Evolutionary conservation across 2,888 invertebrate species (phyloP).

Genomic region (Drosophila kambysellisi): DNA sequence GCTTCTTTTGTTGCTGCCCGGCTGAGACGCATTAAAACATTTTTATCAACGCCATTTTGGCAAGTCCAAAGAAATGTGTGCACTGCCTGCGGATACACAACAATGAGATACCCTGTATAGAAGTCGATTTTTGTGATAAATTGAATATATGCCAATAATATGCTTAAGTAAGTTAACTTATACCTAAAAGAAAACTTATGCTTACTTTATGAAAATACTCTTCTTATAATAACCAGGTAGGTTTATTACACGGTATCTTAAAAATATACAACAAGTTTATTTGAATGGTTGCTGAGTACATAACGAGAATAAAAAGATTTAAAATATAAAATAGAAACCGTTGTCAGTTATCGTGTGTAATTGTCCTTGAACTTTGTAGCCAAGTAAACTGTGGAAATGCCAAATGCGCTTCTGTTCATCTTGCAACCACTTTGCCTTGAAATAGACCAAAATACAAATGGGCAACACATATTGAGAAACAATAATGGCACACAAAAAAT

Average conservation of each 20-base stretch:
- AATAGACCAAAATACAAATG: conserved; percentile 22
- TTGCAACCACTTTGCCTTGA: conserved; percentile 51
- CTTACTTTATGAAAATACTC: neutral
- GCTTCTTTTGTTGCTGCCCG: conserved; percentile 43
- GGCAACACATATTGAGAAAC: conserved; percentile 55
- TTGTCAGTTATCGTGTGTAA: conserved; percentile 43
- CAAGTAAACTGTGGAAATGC: conserved; percentile 51
- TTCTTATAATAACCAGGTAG: neutral
- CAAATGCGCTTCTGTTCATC: conserved; percentile 36
- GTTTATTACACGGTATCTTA: neutral
- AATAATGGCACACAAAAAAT: conserved; percentile 56
- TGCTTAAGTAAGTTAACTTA: neutral
- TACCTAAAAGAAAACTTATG: neutral
- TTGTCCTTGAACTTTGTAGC: conserved; percentile 72
- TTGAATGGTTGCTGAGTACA: neutral
- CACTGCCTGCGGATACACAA: too few species aligned
- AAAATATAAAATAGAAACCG: conserved; percentile 17
- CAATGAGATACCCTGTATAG: neutral
- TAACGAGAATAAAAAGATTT: neutral
- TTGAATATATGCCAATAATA: neutral
- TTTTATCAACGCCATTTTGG: conserved; percentile 9
- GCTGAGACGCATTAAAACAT: conserved; percentile 57
- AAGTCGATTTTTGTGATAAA: neutral
- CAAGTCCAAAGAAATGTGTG: neutral
- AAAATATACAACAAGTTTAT: neutral